Base-by-base conservation (phyloP, 1,140 invertebrate species). In the Drosophila kanapiae region DNA sequence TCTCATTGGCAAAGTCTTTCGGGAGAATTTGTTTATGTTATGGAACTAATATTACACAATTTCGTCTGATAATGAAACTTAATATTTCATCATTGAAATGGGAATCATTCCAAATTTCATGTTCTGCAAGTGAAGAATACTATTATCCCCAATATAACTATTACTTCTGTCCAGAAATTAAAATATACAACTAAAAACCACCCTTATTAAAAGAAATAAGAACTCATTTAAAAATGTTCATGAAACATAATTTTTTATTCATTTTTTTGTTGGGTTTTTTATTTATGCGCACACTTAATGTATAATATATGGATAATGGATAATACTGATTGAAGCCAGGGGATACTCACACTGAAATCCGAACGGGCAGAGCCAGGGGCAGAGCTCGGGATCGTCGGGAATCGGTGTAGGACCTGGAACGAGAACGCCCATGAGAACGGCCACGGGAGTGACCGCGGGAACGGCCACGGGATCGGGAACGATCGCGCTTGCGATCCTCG, bases 381-480 rank as follows among this genome's bases (percentile, higher is more conserved):
- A 78, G 31, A 13, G 72, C 62, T 62, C 49, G 43, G 42, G 47
- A 42, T 49, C 57, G 56, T 62, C 75, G 56, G n/a, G 43, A 13
- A 69, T 78, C 58, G 60, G 76, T 78, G 75, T 78, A 62, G 54
- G 76, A 78, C 33, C 75, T 78, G 48, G 76, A 78, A 78, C 76
- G 76, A 58, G 76, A 78, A 54, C 75, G 76, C 10, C 76, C 76
- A 45, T 78, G 75, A 9, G 76, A 78, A 23, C 67, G 76, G 16
- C 76, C 75, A 38, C 76, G 76, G 18, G 76, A 78, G 54, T 78
- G 75, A 42, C 76, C 76, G 14, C 75, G 75, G 31, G 74, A 78
- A 23, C 74, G 74, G 7, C 75, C 74, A 27, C 76, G 76, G 29
- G 76, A 78, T 11, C 75, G 48, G 37, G 75, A 78, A n/a, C 76